These are phyloP conservation scores for Probaryconus sp. DNA, from an alignment of 1,140 invertebrate species.

Conservation along the genomic window DNA sequence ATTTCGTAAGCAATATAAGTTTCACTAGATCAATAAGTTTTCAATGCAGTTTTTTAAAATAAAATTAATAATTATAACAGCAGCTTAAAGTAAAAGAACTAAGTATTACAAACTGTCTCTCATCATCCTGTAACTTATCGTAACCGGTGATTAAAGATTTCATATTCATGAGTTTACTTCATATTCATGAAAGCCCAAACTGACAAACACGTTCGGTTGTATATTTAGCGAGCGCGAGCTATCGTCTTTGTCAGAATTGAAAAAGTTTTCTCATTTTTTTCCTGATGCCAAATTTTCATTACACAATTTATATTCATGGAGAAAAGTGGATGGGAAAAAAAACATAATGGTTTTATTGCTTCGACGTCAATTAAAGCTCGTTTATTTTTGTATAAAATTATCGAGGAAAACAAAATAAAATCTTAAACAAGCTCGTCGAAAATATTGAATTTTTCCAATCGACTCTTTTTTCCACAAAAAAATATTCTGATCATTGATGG, in stretches of 20 bases:
- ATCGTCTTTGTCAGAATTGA: slow-evolving; percentile 25
- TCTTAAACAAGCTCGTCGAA: no score
- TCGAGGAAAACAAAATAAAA: no score
- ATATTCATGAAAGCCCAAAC: slow-evolving; percentile 37
- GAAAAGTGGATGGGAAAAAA: no score
- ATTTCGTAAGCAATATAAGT: background rate
- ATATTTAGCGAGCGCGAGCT: slow-evolving; percentile 23
- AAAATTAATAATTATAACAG: slow-evolving; percentile 25
- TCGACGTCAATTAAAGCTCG: no score
- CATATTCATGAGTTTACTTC: slow-evolving; percentile 43
- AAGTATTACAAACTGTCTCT: background rate
- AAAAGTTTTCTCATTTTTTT: slow-evolving; percentile 25
- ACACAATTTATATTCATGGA: slow-evolving; percentile 22
- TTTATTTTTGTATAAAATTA: no score
- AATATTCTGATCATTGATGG: no score
- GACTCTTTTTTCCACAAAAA: no score
- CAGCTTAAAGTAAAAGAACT: slow-evolving; percentile 1
- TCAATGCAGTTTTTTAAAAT: slow-evolving; percentile 4
- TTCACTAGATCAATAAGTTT: slow-evolving; percentile 10
- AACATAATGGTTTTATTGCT: no score
- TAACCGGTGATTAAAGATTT: slow-evolving; percentile 32
- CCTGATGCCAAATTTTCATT: slow-evolving; percentile 17
- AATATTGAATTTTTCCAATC: no score
- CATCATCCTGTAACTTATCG: slow-evolving; percentile 24
- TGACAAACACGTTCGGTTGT: slow-evolving; percentile 20